Evolutionary conservation across 2,797 vertebrate species (phyloP).

Genomic region (Harpagifer antarcticus): DNA sequence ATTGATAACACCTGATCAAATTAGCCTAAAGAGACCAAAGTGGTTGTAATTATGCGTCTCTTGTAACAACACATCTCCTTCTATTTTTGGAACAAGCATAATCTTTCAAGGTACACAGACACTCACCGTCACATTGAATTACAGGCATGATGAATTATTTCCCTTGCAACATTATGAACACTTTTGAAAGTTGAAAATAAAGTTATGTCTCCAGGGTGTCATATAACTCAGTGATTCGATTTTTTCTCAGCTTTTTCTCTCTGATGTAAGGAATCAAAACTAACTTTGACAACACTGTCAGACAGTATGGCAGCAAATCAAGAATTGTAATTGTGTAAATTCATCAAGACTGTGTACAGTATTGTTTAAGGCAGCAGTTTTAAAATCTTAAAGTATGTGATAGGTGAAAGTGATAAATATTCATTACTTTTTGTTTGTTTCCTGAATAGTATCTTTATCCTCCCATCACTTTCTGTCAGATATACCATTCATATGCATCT

Average conservation of each 20-base stretch:
- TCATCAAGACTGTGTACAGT: constrained; percentile 11
- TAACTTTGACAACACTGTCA: constrained; percentile 50
- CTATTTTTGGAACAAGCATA: constrained; percentile 56
- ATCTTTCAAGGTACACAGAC: constrained; percentile 39
- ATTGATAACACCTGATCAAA: constrained; percentile 50
- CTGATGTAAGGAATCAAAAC: constrained; percentile 46
- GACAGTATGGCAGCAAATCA: constrained; percentile 38
- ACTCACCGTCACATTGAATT: constrained; percentile 60
- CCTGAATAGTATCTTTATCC: constrained; percentile 20
- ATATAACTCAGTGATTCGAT: constrained; percentile 27
- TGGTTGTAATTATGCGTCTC: constrained; percentile 47
- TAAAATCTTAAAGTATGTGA: constrained; percentile 28
- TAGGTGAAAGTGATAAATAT: constrained; percentile 56
- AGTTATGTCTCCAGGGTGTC: constrained; percentile 44
- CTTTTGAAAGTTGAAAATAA: constrained; percentile 54
- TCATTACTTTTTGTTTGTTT: constrained; percentile 44
- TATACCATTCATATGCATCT: constrained; percentile 47
- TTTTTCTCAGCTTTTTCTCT: constrained; percentile 36
- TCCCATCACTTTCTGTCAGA: constrained; percentile 43
- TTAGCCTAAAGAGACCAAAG: constrained; percentile 26
- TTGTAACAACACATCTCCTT: constrained; percentile 20
- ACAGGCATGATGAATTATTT: constrained; percentile 63
- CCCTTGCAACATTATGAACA: constrained; percentile 33
- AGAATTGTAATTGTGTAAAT: constrained; percentile 12
- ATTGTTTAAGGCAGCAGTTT: constrained; percentile 39